Evolutionary conservation across 2,797 vertebrate species (phyloP).

Genomic region (Danio albolineatus): DNA sequence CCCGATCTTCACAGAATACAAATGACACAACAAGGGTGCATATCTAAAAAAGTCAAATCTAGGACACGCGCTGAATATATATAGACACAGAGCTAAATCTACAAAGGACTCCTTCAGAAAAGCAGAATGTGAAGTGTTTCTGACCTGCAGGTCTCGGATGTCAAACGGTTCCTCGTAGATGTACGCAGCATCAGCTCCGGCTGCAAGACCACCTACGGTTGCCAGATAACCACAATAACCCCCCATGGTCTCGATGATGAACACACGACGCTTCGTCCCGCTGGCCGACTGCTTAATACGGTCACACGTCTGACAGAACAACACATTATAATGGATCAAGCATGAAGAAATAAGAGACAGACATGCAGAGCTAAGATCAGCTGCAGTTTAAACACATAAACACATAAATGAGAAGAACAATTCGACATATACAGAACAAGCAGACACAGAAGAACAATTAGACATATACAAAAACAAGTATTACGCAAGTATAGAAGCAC

Average conservation of each 20-base stretch:
- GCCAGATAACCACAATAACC: slow-evolving; percentile 93
- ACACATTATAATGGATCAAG: slow-evolving; percentile 20
- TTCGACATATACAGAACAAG: background rate
- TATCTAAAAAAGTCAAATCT: background rate
- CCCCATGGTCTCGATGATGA: slow-evolving; percentile 95
- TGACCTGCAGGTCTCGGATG: slow-evolving; percentile 88
- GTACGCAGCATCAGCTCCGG: slow-evolving; percentile 89
- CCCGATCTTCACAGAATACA: too few relatives aligned
- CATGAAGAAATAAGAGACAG: background rate
- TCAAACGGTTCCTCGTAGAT: slow-evolving; percentile 88
- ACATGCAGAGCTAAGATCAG: background rate
- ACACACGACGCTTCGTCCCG: slow-evolving; percentile 92
- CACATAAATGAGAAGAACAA: background rate
- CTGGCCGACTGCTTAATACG: slow-evolving; percentile 93
- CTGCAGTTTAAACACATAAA: background rate
- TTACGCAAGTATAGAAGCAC: background rate
- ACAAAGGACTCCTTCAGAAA: background rate
- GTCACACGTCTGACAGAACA: slow-evolving; percentile 86
- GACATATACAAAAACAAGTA: background rate
- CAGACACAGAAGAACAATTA: background rate
- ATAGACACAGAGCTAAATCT: background rate
- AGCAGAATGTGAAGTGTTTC: background rate
- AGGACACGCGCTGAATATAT: background rate
- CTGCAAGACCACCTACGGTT: slow-evolving; percentile 88
- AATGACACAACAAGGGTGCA: too few relatives aligned